phyloP scores from a whole-genome alignment of 2,797 vertebrate genomes.

The Centroberyx gerrardi region DNA sequence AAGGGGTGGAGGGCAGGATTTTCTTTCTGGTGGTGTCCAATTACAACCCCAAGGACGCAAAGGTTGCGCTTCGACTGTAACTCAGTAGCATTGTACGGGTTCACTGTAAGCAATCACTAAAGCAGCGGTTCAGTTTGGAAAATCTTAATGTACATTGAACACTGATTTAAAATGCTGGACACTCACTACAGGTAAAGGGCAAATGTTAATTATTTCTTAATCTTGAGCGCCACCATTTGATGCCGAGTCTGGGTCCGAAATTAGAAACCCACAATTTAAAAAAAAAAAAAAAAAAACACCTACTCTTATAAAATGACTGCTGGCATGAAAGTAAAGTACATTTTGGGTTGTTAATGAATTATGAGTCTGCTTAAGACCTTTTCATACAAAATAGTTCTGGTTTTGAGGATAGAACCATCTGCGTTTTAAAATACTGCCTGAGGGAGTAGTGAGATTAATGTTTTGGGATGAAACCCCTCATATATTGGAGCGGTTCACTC shows the following conservation, averaged over 20 bases:
- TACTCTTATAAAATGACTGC: conserved; percentile 6
- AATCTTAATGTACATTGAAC: background rate
- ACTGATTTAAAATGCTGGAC: background rate
- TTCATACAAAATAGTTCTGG: conserved; percentile 5
- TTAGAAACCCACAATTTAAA: background rate
- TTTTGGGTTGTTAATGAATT: conserved; percentile 32
- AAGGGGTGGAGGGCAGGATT: conserved; percentile 39
- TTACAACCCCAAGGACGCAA: conserved; percentile 57
- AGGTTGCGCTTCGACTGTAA: conserved; percentile 26
- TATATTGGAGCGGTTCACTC: background rate
- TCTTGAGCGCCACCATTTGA: background rate
- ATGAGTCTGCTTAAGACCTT: conserved; percentile 29
- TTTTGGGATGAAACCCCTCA: conserved; percentile 14
- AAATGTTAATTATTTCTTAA: background rate
- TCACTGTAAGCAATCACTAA: background rate
- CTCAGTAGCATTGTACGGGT: background rate
- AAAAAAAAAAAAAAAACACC: background rate
- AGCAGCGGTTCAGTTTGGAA: background rate
- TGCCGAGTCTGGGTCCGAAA: background rate
- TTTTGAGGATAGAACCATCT: conserved; percentile 44
- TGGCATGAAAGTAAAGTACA: conserved; percentile 25
- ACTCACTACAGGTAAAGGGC: background rate
- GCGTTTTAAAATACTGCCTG: conserved; percentile 58
- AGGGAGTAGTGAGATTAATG: conserved; percentile 13
- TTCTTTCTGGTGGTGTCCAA: conserved; percentile 36